Evolutionary conservation across 2,797 vertebrate genomes (phyloP), one percentile per base, ranked within the genome.

Genomic region (Lithobates pipiens): DNA sequence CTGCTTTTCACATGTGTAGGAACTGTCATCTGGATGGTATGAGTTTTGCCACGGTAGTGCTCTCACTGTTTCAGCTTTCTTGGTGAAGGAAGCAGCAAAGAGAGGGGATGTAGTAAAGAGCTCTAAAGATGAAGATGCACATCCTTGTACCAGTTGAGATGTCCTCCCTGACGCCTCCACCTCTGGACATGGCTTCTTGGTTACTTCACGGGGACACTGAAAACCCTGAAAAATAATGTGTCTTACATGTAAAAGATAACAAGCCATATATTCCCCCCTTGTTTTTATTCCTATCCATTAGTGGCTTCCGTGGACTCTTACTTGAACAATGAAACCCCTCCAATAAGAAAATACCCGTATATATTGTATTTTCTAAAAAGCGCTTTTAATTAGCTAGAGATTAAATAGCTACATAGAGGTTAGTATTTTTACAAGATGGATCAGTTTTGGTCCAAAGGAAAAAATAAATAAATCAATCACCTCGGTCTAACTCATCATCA

Each of bases 151-250:
- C 3, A 61, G 73, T 36, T 76, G 71, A 25, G 81, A 83, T 69
- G n/a, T 18, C 10, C 27, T 0, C 29, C 74, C 0, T 0, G 80
- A 76, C n/a, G 67, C 80, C 69, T 83, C 61, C 23, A 86, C 88
- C 86, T 92, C 92, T 13, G 8, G 0, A 69, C 81, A 6, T 13
- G 61, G 80, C 88, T 92, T 95, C 90, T 92, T 93, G 86, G 90
- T 89, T 25, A 93, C 71, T 79, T 92, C 92, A 65, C 91, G 91
- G 72, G 94, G 95, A 85, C 77, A 92, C 88, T 89, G 93, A 90
- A 95, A 95, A 63, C 91, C 93, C 95, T 96, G 88, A 27, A 21
- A 77, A 36, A 77, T 23, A 61, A 61, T 7, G 18, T 6, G n/a
- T 61, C 16, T 54, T 3, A 54, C 15, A 54, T 54, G 50, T 16